Base-by-base conservation (phyloP, 2,113 vertebrate genomes). In the Cochlearius cochlearius region DNA sequence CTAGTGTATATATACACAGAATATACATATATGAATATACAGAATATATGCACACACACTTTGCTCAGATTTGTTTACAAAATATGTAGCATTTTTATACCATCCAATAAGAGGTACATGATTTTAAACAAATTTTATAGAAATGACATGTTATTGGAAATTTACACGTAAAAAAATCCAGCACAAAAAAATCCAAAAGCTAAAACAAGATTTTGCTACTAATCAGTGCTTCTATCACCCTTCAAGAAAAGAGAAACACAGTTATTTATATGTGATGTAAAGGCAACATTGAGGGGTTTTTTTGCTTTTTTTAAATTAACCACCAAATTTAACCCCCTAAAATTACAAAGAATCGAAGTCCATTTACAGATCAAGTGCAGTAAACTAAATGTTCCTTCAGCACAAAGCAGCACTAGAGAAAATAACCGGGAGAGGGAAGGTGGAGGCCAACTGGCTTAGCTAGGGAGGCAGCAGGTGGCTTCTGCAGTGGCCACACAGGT, bases 201-300 rank as follows among this genome's bases (percentile, higher is more conserved):
- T 98, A 97, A 98, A 98, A 97, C 97, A 98, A 97, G 94, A 96
- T 96, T 98, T 98, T 98, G 97, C 98, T 98, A 98, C 97, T 97
- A 86, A 97, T 98, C 98, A 98, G 98, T 98, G 98, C 97, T 98
- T 98, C 97, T 98, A 98, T 96, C 96, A 97, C 94, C 87, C 86
- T 97, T 97, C 94, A 97, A 96, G 94, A 97, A 97, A 98, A 97
- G 91, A 97, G 94, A 97, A 96, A 96, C 89, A 96, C 93, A 97
- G 96, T 97, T 98, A 98, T 96, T 98, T 98, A 81, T 97, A 98
- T 97, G 97, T 98, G 98, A 98, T 97, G 95, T 98, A 98, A 98
- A 98, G 98, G 98, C 98, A 98, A 98, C 98, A 98, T 90, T 98
- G 95, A 98, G 98, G 96, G 90, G 25, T 95, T 95, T 97, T 92